These are phyloP conservation scores for Phragmatobia fuliginosa DNA, from an alignment of 2,888 invertebrate genomes.

Conservation along the genomic window DNA sequence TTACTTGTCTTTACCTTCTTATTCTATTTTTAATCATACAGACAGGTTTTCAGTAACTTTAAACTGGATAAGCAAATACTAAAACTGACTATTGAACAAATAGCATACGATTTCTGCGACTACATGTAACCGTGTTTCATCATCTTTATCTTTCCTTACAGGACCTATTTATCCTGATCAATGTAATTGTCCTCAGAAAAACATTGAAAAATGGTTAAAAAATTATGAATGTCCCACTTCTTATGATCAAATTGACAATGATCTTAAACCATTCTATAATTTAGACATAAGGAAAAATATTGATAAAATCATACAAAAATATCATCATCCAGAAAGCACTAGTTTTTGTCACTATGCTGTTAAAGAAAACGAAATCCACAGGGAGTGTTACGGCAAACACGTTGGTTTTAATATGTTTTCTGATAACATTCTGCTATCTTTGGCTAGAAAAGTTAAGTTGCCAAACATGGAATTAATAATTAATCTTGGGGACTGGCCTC, in stretches of 20 bases:
- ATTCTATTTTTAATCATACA: no score
- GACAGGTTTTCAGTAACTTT: no score
- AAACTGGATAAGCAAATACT: no score
- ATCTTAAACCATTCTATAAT: conserved; percentile 89
- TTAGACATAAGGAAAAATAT: conserved; percentile 91
- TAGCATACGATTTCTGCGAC: not conserved
- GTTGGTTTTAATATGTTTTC: conserved; percentile 98
- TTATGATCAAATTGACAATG: conserved; percentile 90
- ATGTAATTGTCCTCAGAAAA: conserved; percentile 92
- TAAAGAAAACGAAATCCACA: conserved; percentile 92
- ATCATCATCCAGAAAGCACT: conserved; percentile 92
- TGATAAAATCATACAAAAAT: conserved; percentile 88
- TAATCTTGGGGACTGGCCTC: conserved; percentile 98
- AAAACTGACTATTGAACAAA: no score
- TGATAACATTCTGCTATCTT: conserved; percentile 94
- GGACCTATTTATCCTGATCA: conserved; percentile 92
- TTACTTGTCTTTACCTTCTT: no score
- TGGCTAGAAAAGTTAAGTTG: conserved; percentile 92
- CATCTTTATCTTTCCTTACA: conserved; percentile 60
- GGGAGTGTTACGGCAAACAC: conserved; percentile 97
- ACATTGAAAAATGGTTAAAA: conserved; percentile 89
- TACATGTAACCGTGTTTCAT: not conserved
- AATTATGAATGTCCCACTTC: conserved; percentile 88
- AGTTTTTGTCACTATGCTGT: conserved; percentile 97
- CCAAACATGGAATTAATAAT: conserved; percentile 96